Evolutionary conservation across 1,140 invertebrate species (phyloP).

Genomic region (Cotesia chilonis): DNA sequence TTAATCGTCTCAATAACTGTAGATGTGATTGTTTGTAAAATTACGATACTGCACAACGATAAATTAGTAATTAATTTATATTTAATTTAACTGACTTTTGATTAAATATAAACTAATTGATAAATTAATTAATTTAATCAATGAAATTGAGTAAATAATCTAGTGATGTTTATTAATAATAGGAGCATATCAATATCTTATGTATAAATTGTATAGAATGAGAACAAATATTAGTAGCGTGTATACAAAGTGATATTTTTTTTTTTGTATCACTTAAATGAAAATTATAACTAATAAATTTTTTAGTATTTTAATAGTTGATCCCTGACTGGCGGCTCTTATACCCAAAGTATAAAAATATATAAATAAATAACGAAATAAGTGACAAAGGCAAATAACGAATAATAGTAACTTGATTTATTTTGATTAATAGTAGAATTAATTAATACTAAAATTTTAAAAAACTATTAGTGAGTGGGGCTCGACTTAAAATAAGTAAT

Average conservation of each 20-base stretch:
- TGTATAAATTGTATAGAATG: constrained; percentile 54
- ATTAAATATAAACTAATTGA: too few relatives aligned
- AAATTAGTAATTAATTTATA: not conserved
- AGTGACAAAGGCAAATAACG: constrained; percentile 43
- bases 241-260: constrained; percentile 27
- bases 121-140: too few relatives aligned
- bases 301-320: constrained; percentile 47
- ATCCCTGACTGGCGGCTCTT: constrained; percentile 55
- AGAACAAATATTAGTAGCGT: constrained; percentile 33
- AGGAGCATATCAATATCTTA: constrained; percentile 45
- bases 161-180: not conserved
- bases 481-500: constrained; percentile 27
- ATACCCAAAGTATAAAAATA: constrained; percentile 52
- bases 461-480: constrained; percentile 38
- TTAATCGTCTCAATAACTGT: constrained; percentile 9
- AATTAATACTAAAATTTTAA: constrained; percentile 46
- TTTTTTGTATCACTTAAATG: constrained; percentile 11
- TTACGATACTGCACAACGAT: constrained; percentile 5
- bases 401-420: constrained; percentile 59
- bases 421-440: constrained; percentile 52
- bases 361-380: constrained; percentile 20
- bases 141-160: not conserved
- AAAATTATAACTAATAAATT: constrained; percentile 36
- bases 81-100: too few relatives aligned
- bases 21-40: not conserved